Evolutionary conservation across 1,140 invertebrate species (phyloP), one percentile per base, ranked within the genome.

Genomic region (Bombus huntii): DNA sequence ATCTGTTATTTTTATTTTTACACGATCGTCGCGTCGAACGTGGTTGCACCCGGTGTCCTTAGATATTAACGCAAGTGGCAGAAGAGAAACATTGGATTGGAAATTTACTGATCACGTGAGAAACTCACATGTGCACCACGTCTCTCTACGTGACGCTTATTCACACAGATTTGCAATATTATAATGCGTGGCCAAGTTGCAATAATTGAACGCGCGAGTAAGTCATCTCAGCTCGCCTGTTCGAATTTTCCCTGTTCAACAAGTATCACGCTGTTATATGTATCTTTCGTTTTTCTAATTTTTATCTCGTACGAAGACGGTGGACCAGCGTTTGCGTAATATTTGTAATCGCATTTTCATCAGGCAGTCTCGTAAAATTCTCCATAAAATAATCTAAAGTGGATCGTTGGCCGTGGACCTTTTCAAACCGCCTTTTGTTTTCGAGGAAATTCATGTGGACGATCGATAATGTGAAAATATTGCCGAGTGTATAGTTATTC

Each of bases 61-160:
- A 44, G 44, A 42, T 44, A 44, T 66, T 44, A 31, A 66, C 66
- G 59, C 39, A 25, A 25, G 6, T n/a, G 10, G 12, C 8, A 62
- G 77, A 66, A 66, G 28, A 66, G 12, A 31, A 62, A n/a, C 77
- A 1, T 66, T 66, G 44, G 39, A 42, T 79, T 79, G 31, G 62
- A 66, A 47, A 79, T 66, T 68, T 28, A 42, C 62, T 28, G 77
- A 79, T 79, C 77, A 34, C 2, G 62, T n/a, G 42, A 25, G 31
- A 42, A 44, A 13, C 59, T 42, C 62, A 25, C n/a, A 15, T 44
- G 39, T 59, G 5, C 39, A 42, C 18, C 57, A 57, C 28, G 18
- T 8, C 53, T 34, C 59, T 28, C 39, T 22, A 66, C 39, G 39
- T 47, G 76, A 79, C 62, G 76, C 59, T 79, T 79, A 79, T 79